Base-by-base conservation (phyloP, 1,140 invertebrate species). In the Drosophila sproati region DNA sequence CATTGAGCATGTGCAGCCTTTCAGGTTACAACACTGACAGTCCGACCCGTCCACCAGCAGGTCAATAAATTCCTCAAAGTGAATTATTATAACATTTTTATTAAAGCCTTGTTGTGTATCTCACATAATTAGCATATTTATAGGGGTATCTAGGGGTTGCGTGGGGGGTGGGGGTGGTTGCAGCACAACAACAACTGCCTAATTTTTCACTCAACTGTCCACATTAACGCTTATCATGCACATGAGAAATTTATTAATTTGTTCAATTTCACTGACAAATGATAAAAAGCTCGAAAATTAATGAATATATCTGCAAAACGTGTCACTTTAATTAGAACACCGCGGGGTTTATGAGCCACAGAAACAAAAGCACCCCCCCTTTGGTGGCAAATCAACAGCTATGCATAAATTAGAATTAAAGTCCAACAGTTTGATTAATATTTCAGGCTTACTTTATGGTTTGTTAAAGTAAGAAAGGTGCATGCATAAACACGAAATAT, bases 81-180 rank as follows among this genome's bases (percentile, higher is more conserved):
- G 83, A 88, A 88, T 88, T 88, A 88, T 88, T 89, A 89, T 83
- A 88, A 89, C 85, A 79, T 88, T 89, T 88, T 88, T 88, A 88
- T 88, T 85, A 80, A 83, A 89, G 67, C 72, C 57, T 60, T 43
- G 43, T 63, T 39, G 35, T 52, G 48, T 73, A 82, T 88, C 82
- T 88, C 59, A 77, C 77, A 80, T 88, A 88, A 88, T 87, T 87
- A 87, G 83, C 82, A 87, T 87, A 88, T 73, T 77, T 77, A 82
- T 83, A 70, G 72, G 72, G 80, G 82, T 75, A 50, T 43, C 32
- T 61, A 48, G 55, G 31, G 61, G 76, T 71, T 59, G 77, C 28
- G 63, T 62, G 10, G 32, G 62, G 55, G 4, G 39, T 5, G 28
- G 47, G 28, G 37, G 39, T 31, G 5, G 55, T 29, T 55, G 66